Base-by-base conservation (phyloP, 1,140 invertebrate species). In the Drosophila serrata region DNA sequence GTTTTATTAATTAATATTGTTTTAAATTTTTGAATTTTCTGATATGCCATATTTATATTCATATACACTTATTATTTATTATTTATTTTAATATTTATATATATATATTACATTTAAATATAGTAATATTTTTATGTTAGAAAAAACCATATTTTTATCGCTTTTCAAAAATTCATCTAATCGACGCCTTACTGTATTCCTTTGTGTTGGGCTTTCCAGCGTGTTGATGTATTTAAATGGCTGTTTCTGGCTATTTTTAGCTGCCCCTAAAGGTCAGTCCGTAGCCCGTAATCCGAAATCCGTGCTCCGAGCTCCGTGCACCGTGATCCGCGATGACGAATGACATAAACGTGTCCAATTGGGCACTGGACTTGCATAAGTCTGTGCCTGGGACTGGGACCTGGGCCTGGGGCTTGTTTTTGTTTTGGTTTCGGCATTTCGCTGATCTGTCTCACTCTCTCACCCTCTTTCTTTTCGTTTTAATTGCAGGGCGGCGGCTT, bases 221-320 rank as follows among this genome's bases (percentile, higher is more conserved):
- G 63, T 43, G 63, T 78, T 85, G 82, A 80, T 84, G 70, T 81
- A 75, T 75, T 78, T 45, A 85, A 87, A 90, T 84, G 67, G 62
- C 64, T 69, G 48, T 29, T 37, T 37, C 51, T 42, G 51, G 49
- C 67, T 88, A 87, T 87, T 82, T 87, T 61, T 88, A 88, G 72
- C 74, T 35, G 42, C 65, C 69, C 65, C 46, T 59, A 86, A 86
- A 86, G 81, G 81, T 85, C 81, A 81, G 27, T 24, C 42, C 56
- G 33, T 61, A 48, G 57, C 24, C 45, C 42, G 27, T 46, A 27
- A 72, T 56, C 67, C 51, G 43, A 29, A 69, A 49, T 69, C 46
- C 46, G 37, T 19, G 45, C 27, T 51, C 17, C 49, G 31, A 40
- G 35, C 40, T 13, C 17, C 29, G 24, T 13, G 39, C 55, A 45